Evolutionary conservation across 2,888 invertebrate genomes (phyloP), one percentile per base, ranked within the genome.

Genomic region (Marronus borbonicus): DNA sequence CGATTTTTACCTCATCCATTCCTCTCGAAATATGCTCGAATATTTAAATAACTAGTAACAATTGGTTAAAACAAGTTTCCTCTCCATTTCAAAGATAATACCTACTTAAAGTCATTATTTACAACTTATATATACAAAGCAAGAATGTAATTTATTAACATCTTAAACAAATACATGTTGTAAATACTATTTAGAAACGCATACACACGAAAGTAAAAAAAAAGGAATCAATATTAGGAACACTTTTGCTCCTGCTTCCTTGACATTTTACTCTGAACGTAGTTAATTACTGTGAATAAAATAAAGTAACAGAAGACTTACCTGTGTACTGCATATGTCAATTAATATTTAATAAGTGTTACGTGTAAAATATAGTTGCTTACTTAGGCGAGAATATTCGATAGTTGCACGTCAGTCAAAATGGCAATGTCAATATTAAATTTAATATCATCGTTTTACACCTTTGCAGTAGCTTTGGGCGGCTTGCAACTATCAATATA

Each of bases 321-420:
- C 70, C 70, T 70, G 70, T 70, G 77, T 77, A 77, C 77, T 77
- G 77, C 77, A 77, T 77, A 77, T 77, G 77, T 77, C 77, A 77
- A 77, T 77, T 77, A 77, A 77, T 77, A 77, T 77, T 36, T 65
- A 62, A 58, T 77, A 77, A 77, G 77, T 77, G 77, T 77, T 77
- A 68, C 49, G 20, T 77, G 77, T 77, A 68, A 69, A 68, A 28
- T 60, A 62, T 69, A 77, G 69, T 49, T 62, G 77, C 77, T 77
- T 77, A 70, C 28, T 49, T 77, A 62, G 68, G 58, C 44, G 39
- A 49, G 39, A 76, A 44, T 66, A 36, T 39, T 17, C 20, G 24
- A 66, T 66, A 17, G 55, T 58, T 58, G 20, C 17, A 58, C 55
- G 55, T 20, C 8, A 58, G 5, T 58, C 55, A 58, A 58, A 58